Conservation (phyloP, 37 sponge, comb jelly and placozoan species). For the Petrosia ficiformis region DNA sequence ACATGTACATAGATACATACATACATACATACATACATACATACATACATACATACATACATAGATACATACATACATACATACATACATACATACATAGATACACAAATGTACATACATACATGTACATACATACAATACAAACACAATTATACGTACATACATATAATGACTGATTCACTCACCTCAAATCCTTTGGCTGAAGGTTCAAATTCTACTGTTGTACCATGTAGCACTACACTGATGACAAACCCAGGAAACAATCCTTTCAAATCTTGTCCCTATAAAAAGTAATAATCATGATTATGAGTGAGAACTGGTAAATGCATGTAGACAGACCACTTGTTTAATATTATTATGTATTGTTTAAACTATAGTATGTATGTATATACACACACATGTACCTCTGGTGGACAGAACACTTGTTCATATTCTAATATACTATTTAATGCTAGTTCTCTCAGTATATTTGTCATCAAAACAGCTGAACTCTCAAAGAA, state of each 20-base stretch:
- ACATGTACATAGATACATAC: not conserved
- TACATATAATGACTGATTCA: not conserved
- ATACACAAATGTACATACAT: no score
- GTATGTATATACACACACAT: not conserved
- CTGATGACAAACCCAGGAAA: conserved; percentile 84
- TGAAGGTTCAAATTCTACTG: conserved; percentile 87
- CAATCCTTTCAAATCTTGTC: conserved; percentile 2
- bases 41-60: not conserved
- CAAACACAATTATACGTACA: no score
- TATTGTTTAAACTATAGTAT: conserved; percentile 72
- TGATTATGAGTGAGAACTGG: not conserved
- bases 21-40: not conserved
- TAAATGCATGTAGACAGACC: conserved; percentile 54
- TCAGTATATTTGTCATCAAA: conserved; percentile 83
- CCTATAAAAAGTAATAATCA: not conserved
- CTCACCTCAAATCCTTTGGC: conserved; percentile 67
- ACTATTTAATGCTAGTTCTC: conserved; percentile 75
- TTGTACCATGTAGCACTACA: conserved; percentile 67
- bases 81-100: no score
- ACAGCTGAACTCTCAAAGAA: conserved; percentile 82
- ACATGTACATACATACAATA: not conserved
- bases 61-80: no score
- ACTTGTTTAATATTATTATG: conserved; percentile 62
- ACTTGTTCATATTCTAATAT: conserved; percentile 67
- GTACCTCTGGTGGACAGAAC: conserved; percentile 58